phyloP scores from a whole-genome alignment of 2,888 invertebrate genomes.

The Cantharis rustica region DNA sequence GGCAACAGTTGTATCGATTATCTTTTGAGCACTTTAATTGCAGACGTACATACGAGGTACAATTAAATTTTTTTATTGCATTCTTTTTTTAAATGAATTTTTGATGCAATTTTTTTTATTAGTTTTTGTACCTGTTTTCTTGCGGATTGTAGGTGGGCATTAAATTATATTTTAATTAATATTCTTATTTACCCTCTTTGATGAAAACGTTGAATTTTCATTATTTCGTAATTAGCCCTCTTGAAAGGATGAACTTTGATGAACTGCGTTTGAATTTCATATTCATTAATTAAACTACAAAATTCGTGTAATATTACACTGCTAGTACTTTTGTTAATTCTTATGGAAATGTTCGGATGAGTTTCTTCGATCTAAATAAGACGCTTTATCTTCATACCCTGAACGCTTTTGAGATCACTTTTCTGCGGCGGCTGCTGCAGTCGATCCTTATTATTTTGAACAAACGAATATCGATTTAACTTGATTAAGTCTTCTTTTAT shows the following conservation, averaged over 20 bases:
- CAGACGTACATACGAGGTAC: not conserved
- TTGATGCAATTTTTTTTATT: not conserved
- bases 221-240: not conserved
- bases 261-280: not conserved
- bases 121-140: not conserved
- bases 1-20: not conserved
- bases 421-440: not conserved
- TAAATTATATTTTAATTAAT: not conserved
- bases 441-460: not conserved
- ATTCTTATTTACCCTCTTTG: not conserved
- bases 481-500: not conserved
- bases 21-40: not conserved
- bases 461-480: not conserved
- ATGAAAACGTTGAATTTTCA: not conserved
- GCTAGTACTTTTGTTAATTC: not conserved
- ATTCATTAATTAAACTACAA: not conserved
- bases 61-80: not conserved
- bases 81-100: too few species aligned
- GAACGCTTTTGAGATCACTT: not conserved
- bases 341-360: not conserved
- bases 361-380: not conserved
- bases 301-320: not conserved
- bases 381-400: not conserved
- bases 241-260: not conserved
- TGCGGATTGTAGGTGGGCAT: not conserved